Base-by-base conservation (phyloP, 2,888 invertebrate genomes). In the Aromia moschata region DNA sequence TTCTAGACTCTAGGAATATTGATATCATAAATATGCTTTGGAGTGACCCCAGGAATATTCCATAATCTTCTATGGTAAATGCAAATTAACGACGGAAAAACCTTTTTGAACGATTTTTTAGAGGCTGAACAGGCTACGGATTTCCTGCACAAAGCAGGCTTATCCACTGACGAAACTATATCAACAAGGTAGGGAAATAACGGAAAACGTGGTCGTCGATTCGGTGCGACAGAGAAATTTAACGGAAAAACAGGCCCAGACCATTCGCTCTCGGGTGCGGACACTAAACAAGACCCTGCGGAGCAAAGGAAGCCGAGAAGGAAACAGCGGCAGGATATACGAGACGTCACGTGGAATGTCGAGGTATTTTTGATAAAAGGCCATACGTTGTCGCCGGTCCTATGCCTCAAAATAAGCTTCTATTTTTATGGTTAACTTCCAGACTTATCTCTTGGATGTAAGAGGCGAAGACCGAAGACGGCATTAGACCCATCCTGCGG, bases 261-360 rank as follows among this genome's bases (percentile, higher is more conserved):
- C 91, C 1, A 90, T 93, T 16, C 84, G 89, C 67, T 84, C 89
- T 53, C 83, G 93, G 14, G 90, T 93, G 18, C 84, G 88, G 54
- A 87, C 91, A 7, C 84, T 93, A 56, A 93, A 92, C 81, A 87
- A 89, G 62, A 93, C 93, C 0, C 85, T 92, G 25, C 84, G 90
- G 51, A 85, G 86, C 72, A 84, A n/a, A n/a, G 87, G 70, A 83
- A 85, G 46, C 84, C 88, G n/a, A 68, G 78, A 36, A 84, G 91
- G 60, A 84, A 84, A 65, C 83, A 82, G 47, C 77, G 84, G 36
- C 83, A 84, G 10, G 93, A 94, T 77, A 91, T 93, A 60, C 82
- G 93, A 70, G 92, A 93, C 80, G 90, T 94, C 47, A 90, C 93
- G 75, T 87, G 91, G 78, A 92, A 92, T 81, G 84, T 89, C 66